Conservation (phyloP, 2,888 invertebrate genomes). For the Acrobasis consociella region DNA sequence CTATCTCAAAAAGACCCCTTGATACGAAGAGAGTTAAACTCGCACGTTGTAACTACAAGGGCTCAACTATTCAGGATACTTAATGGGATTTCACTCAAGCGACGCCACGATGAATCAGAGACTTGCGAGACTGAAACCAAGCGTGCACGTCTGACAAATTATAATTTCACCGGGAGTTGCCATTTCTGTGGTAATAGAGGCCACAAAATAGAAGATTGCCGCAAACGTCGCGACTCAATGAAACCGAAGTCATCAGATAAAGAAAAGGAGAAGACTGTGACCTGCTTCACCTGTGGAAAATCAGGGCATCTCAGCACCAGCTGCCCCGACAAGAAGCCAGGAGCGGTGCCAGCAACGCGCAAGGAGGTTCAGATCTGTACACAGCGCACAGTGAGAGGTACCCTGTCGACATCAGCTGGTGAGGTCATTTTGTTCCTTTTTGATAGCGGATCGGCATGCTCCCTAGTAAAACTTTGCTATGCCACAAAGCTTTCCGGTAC, state of each 20-base stretch:
- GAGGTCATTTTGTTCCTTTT: constrained; percentile 25
- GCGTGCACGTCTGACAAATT: neutral
- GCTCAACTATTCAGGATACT: constrained; percentile 35
- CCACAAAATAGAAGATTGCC: neutral
- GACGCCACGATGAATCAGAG: constrained; percentile 23
- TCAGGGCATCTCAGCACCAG: constrained; percentile 15
- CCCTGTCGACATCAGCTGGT: constrained; percentile 21
- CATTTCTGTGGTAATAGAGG: constrained; percentile 18
- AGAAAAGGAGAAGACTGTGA: neutral
- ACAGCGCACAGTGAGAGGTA: neutral
- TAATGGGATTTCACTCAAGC: constrained; percentile 30
- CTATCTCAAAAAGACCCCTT: constrained; percentile 28
- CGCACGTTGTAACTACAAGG: constrained; percentile 27
- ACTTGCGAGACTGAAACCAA: constrained; percentile 4
- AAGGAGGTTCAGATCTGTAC: constrained; percentile 22
- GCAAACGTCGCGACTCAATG: constrained; percentile 3
- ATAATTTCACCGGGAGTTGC: constrained; percentile 28
- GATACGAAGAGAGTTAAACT: constrained; percentile 32
- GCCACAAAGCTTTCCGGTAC: constrained; percentile 22
- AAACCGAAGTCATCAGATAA: neutral
- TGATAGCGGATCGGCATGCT: constrained; percentile 25
- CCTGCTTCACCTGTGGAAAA: constrained; percentile 21
- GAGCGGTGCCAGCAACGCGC: neutral
- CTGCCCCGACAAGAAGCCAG: constrained; percentile 13
- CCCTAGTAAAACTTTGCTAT: constrained; percentile 8